Base-by-base conservation (phyloP, 1,140 invertebrate genomes). In the Mercenaria mercenaria region DNA sequence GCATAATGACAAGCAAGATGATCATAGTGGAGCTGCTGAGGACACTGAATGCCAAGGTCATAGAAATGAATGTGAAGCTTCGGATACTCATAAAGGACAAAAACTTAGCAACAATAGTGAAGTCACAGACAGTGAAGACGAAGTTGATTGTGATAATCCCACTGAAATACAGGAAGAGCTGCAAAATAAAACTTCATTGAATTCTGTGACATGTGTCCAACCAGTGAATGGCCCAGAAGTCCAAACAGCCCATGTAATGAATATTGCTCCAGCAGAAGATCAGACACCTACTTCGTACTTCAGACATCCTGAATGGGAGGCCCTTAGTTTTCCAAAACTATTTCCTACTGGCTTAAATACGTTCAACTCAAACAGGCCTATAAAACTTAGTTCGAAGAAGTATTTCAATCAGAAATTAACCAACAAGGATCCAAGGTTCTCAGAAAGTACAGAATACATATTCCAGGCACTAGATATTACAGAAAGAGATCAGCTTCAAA, bases 391-490 rank as follows among this genome's bases (percentile, higher is more conserved):
- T 84, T 67, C 67, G 20, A 86, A 86, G 32, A 86, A 76, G 52
- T 86, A 86, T 74, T 86, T 74, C 43, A 86, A 47, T 76, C 83
- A 86, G 67, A 86, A 67, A 86, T 76, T 86, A 86, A 76, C 83
- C 32, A 86, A 86, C 83, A 86, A 86, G 47, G 83, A 86, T 34
- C 43, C 67, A 72, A 1, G 83, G 18, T 86, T 86, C 50, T 86
- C 83, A 20, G 69, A 86, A 86, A 1, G 83, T 86, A 86, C 83
- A 86, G 83, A 86, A 72, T 86, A 86, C 26, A 86, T 86, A 86
- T 86, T 86, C 32, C 83, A 74, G 69, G 83, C 83, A 86, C 83
- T 86, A 32, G 83, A 86, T 86, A 37, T 34, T 23, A 74, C 82
- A 84, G 82, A 84, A 84, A 84, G 41, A 84, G 82, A 84, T 23